Percentiles rank a stretch among this genome's conserved stretches.
Conservation (phyloP, 2,113 vertebrate species). For the Hippoglossus stenolepis region DNA sequence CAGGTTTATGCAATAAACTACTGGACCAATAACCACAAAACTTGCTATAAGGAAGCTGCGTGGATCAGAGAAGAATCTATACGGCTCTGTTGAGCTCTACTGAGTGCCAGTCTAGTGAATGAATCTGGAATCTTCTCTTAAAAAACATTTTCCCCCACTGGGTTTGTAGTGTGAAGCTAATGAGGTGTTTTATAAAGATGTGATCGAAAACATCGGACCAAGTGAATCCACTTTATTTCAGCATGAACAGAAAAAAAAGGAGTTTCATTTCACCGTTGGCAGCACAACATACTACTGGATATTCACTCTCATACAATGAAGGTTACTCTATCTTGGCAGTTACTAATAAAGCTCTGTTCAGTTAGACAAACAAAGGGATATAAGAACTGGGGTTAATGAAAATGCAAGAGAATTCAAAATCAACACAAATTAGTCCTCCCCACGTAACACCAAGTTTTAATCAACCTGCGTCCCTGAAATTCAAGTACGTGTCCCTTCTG, state of each 20-base stretch:
- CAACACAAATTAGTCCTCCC: constrained; percentile 19
- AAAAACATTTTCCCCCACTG: too few relatives aligned
- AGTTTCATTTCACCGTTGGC: constrained; percentile 41
- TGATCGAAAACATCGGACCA: neutral
- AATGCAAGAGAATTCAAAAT: constrained; percentile 27
- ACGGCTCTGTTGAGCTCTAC: too few relatives aligned
- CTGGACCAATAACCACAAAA: too few relatives aligned
- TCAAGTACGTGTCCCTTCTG: constrained; percentile 20
- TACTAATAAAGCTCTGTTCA: constrained; percentile 44
- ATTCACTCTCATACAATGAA: constrained; percentile 10
- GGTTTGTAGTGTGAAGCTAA: too few relatives aligned
- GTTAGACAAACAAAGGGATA: constrained; percentile 19
- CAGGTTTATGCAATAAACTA: too few relatives aligned
- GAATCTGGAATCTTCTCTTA: too few relatives aligned
- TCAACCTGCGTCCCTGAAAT: constrained; percentile 30
- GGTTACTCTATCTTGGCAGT: constrained; percentile 1
- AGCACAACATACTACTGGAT: constrained; percentile 23
- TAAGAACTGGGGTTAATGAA: constrained; percentile 22
- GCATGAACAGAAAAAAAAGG: constrained; percentile 18
- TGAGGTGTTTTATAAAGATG: too few relatives aligned
- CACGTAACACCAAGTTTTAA: neutral
- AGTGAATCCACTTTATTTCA: constrained; percentile 34
- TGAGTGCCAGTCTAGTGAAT: too few relatives aligned
- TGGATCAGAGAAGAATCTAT: too few relatives aligned
- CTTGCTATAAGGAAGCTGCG: too few relatives aligned